A percentile compares a stretch with the other conserved stretches of the same genome.
Evolutionary conservation across 1,140 invertebrate species (phyloP).

Genomic region (Penaeus vannamei): DNA sequence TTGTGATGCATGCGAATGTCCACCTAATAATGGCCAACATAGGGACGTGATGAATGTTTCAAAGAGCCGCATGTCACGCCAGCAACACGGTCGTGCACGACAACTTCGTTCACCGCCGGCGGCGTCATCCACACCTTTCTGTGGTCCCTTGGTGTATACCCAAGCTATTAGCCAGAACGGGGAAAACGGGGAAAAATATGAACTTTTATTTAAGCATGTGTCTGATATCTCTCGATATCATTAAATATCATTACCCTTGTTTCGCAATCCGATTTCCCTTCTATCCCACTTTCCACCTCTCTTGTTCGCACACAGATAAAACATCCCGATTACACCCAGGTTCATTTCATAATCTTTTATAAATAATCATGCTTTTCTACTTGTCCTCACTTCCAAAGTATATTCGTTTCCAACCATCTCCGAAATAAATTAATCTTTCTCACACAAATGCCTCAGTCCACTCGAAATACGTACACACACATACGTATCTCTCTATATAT

Average conservation of each 20-base stretch:
- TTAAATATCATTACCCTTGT: too few species aligned
- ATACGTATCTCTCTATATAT: too few species aligned
- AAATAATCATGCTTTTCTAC: too few species aligned
- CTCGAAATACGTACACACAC: background rate
- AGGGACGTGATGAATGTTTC: conserved; percentile 50
- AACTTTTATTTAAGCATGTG: background rate
- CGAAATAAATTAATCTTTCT: background rate
- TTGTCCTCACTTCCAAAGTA: background rate
- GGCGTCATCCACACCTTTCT: background rate
- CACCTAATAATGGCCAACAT: conserved; percentile 43
- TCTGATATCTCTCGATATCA: background rate
- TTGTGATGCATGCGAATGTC: conserved; percentile 62
- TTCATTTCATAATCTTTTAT: too few species aligned
- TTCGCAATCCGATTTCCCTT: too few species aligned
- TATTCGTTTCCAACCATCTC: background rate
- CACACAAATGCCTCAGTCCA: background rate
- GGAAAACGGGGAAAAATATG: too few species aligned
- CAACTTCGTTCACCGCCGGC: background rate
- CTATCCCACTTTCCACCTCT: too few species aligned
- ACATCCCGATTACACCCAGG: too few species aligned
- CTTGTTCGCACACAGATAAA: too few species aligned
- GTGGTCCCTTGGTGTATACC: too few species aligned
- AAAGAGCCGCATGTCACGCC: conserved; percentile 17
- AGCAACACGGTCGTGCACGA: background rate
- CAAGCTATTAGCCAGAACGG: too few species aligned